Conservation (phyloP, 2,888 invertebrate genomes). For the Cheiracanthium punctorium region DNA sequence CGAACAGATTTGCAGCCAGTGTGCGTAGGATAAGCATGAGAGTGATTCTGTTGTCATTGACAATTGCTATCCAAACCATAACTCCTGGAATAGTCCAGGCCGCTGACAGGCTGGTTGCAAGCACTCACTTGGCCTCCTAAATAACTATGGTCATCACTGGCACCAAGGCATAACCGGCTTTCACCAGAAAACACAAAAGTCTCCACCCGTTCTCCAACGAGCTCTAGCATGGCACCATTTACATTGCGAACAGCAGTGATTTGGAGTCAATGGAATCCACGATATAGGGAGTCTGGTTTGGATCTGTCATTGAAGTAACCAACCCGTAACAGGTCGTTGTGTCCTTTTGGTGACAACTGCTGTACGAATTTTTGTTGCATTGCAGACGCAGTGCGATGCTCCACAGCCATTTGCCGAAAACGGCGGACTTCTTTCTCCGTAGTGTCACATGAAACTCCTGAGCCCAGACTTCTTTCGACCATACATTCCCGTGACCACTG, state of each 20-base stretch:
- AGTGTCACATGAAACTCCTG: not conserved
- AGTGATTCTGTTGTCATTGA: not conserved
- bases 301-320: not conserved
- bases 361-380: not conserved
- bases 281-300: not conserved
- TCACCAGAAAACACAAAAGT: not conserved
- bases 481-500: not conserved
- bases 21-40: not conserved
- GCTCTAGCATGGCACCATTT: not conserved
- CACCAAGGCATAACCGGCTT: too few species aligned
- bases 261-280: not conserved
- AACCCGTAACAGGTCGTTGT: not conserved
- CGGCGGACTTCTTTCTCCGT: not conserved
- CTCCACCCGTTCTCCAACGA: not conserved
- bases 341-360: not conserved
- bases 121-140: not conserved
- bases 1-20: too few species aligned
- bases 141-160: not conserved
- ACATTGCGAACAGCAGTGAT: too few species aligned
- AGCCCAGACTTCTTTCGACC: not conserved
- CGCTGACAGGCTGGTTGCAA: not conserved
- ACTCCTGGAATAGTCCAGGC: not conserved
- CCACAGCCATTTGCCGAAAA: not conserved
- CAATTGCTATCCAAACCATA: not conserved
- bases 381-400: not conserved